These are phyloP conservation scores for Channa striata DNA, from an alignment of 2,797 vertebrate species.

Conservation along the genomic window DNA sequence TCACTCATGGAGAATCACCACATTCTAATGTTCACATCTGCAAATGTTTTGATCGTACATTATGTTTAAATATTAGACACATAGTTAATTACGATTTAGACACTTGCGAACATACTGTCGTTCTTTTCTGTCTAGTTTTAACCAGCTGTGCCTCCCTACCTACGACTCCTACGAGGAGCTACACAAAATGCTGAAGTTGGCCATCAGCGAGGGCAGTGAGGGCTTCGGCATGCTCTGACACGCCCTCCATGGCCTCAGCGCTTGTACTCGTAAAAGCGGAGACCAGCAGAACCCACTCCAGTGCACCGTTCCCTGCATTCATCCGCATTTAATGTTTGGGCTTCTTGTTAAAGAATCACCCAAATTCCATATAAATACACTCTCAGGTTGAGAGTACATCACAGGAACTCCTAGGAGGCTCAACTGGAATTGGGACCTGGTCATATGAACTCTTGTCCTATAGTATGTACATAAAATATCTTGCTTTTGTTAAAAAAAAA, in stretches of 20 bases:
- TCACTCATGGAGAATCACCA: not conserved
- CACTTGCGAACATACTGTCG: not conserved
- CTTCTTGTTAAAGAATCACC: conserved; percentile 28
- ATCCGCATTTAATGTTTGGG: conserved; percentile 34
- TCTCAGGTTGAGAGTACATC: conserved; percentile 51
- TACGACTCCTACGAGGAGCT: conserved; percentile 99
- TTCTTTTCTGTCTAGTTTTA: conserved; percentile 87
- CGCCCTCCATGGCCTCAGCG: conserved; percentile 32
- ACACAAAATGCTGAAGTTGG: conserved; percentile 98
- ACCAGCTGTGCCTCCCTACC: conserved; percentile 99
- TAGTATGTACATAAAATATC: conserved; percentile 74
- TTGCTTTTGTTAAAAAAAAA: conserved; percentile 52
- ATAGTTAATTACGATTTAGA: not conserved
- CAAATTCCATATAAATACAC: conserved; percentile 31
- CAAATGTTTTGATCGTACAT: not conserved
- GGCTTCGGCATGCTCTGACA: conserved; percentile 98
- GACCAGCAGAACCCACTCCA: conserved; percentile 29
- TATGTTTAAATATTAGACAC: not conserved
- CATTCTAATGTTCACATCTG: not conserved
- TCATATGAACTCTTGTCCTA: conserved; percentile 52
- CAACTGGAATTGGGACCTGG: conserved; percentile 43
- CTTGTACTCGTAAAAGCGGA: conserved; percentile 26
- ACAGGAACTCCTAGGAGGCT: conserved; percentile 46
- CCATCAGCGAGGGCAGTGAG: conserved; percentile 99
- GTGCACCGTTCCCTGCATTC: conserved; percentile 26